A percentile compares a stretch with the other conserved stretches of the same genome.
These are phyloP conservation scores for Glaucopsyche alexis DNA, from an alignment of 2,888 invertebrate species.

Conservation along the genomic window DNA sequence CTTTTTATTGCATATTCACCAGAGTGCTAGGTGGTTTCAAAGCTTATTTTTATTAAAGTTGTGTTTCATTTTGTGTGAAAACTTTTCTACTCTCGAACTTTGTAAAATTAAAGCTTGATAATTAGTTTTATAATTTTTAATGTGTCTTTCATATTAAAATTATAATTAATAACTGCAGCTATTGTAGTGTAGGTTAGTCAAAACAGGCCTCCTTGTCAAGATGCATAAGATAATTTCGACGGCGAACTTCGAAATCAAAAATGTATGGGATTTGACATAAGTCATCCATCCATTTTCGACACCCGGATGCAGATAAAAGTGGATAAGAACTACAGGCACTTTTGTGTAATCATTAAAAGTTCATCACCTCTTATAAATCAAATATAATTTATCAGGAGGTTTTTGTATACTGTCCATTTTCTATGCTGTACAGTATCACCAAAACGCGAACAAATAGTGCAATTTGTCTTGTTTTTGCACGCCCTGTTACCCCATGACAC, in stretches of 20 bases:
- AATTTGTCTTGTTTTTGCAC: conserved; percentile 44
- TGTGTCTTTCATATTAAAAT: neutral
- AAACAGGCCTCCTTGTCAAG: too few relatives aligned
- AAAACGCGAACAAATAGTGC: conserved; percentile 43
- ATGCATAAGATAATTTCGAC: too few relatives aligned
- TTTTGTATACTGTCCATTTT: conserved; percentile 41
- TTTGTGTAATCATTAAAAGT: neutral
- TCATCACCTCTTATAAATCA: conserved; percentile 34
- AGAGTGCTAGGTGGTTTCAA: neutral
- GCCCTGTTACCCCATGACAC: conserved; percentile 34
- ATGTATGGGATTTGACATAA: too few relatives aligned
- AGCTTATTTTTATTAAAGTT: conserved; percentile 13
- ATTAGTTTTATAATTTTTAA: neutral
- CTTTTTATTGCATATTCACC: neutral
- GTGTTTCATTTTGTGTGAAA: conserved; percentile 29
- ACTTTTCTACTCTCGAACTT: conserved; percentile 14
- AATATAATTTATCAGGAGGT: conserved; percentile 35
- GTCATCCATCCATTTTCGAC: too few relatives aligned
- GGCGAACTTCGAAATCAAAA: too few relatives aligned
- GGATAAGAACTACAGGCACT: neutral
- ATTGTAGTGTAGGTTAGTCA: too few relatives aligned
- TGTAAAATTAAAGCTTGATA: neutral
- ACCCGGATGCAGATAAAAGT: too few relatives aligned
- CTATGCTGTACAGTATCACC: conserved; percentile 39
- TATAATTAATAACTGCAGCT: neutral